Evolutionary conservation across 2,888 invertebrate genomes (phyloP), one percentile per base, ranked within the genome.

Genomic region (Dioctria rufipes): DNA sequence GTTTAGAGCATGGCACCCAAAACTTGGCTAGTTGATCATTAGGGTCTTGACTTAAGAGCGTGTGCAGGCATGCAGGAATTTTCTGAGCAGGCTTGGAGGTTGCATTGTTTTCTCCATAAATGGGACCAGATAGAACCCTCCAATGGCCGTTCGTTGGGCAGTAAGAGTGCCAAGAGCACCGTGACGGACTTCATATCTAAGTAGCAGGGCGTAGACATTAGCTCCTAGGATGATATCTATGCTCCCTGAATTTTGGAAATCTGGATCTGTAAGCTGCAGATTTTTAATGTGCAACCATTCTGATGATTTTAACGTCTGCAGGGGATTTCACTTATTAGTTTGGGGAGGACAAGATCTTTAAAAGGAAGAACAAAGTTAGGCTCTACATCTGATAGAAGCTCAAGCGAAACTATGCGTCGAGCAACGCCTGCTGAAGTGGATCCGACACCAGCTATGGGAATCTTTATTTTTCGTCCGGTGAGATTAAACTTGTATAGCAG

Each of bases 171-270:
- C 46, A 4, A 11, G 3, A 13, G 11, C 13, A 5, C 67, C 67
- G 11, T 39, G 5, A n/a, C n/a, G n/a, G n/a, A n/a, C n/a, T n/a
- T n/a, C n/a, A n/a, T n/a, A n/a, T n/a, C n/a, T n/a, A n/a, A n/a
- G n/a, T n/a, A 66, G 13, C 5, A 4, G 42, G 3, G 25, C 5
- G 11, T 37, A 40, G 3, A 66, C 43, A 25, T 69, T 49, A 46
- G 25, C 49, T 11, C 69, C 51, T 4, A 69, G 6, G 25, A 69
- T 51, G 25, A 69, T 9, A 37, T 69, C 69, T 25, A 69, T 69
- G n/a, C 42, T 9, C 3, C 43, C 49, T 11, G 11, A 8, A 11
- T 43, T 43, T 8, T 9, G 5, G 37, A 49, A 43, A 49, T 69
- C 69, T 9, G 40, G 42, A 39, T 69, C 69, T 4, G 69, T 49